These are phyloP conservation scores for Zygothrica quintamaculata DNA, from an alignment of 2,888 invertebrate species.

Conservation along the genomic window DNA sequence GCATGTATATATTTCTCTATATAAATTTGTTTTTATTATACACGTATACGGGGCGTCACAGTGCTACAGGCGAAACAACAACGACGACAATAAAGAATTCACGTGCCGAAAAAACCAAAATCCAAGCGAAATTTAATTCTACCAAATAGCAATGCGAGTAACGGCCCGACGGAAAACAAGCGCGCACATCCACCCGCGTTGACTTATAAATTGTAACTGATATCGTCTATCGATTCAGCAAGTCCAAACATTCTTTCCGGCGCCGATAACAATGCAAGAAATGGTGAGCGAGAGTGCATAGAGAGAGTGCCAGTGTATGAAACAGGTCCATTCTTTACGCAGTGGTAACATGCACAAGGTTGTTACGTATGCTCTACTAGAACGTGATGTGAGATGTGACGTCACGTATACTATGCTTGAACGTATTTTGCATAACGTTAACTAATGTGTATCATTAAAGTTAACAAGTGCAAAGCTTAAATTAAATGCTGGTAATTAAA, in stretches of 20 bases:
- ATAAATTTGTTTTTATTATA: no score
- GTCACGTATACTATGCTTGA: no score
- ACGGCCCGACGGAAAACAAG: constrained; percentile 30
- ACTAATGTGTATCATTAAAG: no score
- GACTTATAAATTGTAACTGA: constrained; percentile 50
- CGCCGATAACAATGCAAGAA: constrained; percentile 40
- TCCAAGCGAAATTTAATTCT: constrained; percentile 61
- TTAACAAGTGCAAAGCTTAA: no score
- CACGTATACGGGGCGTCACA: constrained; percentile 34
- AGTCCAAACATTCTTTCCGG: constrained; percentile 53
- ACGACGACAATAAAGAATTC: constrained; percentile 57
- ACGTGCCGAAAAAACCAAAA: constrained; percentile 62
- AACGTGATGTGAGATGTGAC: constrained; percentile 24
- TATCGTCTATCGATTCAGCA: constrained; percentile 61
- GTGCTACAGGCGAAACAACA: constrained; percentile 52
- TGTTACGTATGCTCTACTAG: background rate
- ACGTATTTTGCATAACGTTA: no score
- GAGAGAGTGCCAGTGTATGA: constrained; percentile 23
- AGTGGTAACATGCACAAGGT: background rate
- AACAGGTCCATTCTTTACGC: constrained; percentile 49
- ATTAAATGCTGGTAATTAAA: no score
- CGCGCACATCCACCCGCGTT: constrained; percentile 50
- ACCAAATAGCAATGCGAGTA: constrained; percentile 57
- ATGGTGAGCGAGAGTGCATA: constrained; percentile 13
- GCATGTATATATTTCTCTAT: constrained; percentile 7